These are phyloP conservation scores for Ochlodes sylvanus DNA, from an alignment of 2,888 invertebrate genomes.

Conservation along the genomic window DNA sequence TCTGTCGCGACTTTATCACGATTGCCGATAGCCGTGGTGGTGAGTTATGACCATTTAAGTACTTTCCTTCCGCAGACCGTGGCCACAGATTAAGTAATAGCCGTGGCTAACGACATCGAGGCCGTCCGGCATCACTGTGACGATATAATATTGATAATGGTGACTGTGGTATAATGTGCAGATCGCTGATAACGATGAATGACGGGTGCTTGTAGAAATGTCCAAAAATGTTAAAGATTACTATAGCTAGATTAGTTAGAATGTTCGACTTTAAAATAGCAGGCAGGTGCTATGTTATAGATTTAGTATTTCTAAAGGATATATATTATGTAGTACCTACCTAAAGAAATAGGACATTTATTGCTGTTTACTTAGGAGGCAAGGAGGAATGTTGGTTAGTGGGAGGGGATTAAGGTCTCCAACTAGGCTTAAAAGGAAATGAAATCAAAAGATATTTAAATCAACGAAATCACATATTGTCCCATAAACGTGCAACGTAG, in stretches of 20 bases:
- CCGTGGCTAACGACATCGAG: conserved; percentile 22
- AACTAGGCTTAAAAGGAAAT: too few species aligned
- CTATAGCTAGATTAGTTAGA: neutral
- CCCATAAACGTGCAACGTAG: too few species aligned
- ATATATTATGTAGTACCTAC: too few species aligned
- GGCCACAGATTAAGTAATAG: too few species aligned
- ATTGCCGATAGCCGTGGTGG: conserved; percentile 15
- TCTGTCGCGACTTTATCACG: conserved; percentile 15
- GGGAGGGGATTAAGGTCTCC: too few species aligned
- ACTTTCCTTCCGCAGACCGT: neutral
- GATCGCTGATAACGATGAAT: neutral
- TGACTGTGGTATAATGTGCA: neutral
- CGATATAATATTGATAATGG: neutral
- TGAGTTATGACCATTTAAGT: conserved; percentile 16
- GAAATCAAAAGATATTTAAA: too few species aligned
- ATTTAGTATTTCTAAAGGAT: too few species aligned
- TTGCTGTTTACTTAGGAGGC: too few species aligned
- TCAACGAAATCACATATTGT: too few species aligned
- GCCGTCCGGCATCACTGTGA: conserved; percentile 8
- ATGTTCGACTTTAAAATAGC: neutral
- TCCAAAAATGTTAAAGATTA: neutral
- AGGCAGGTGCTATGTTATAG: too few species aligned
- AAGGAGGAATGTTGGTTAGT: too few species aligned
- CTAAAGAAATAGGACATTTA: too few species aligned
- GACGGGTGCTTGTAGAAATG: neutral